Evolutionary conservation across 2,888 invertebrate genomes (phyloP), one percentile per base, ranked within the genome.

Genomic region (Teleiodes luculella): DNA sequence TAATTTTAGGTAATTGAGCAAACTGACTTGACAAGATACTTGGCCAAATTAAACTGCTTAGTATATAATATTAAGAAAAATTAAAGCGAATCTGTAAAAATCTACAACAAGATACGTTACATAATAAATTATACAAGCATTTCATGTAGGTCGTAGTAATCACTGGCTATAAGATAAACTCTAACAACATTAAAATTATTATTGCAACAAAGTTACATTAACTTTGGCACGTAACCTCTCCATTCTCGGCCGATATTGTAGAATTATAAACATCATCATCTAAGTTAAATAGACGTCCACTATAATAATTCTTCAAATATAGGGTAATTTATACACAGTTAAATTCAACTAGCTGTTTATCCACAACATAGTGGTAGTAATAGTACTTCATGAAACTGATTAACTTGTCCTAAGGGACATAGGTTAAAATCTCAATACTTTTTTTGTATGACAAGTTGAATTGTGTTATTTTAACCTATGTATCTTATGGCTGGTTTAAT

Each of bases 171-270:
- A 52, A 24, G 49, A 57, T 56, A 54, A 45, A 50, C 28, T 54
- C 39, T 49, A 49, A 41, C 28, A 54, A 49, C 14, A 49, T 35
- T 63, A 61, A 63, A 56, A 56, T 63, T 63, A 63, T 68, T 77
- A 81, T 83, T 83, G 79, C 81, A 80, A 78, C 73, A 74, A 71
- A 65, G 65, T 71, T 66, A 66, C 51, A 65, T 69, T 73, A 69
- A 72, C 84, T 86, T 86, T 86, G 85, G 84, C 85, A 84, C 83
- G 75, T 67, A 61, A 67, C 63, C 68, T 76, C 61, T 64, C 68
- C 57, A 48, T 64, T 68, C 67, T 65, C 59, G 16, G 13, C 36
- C 13, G 5, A n/a, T n/a, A n/a, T n/a, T 53, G 39, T 48, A 39
- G 30, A 41, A 28, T 18, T 31, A 39, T 51, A 51, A 24, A 39